phyloP scores from a whole-genome alignment of 1,140 invertebrate species.

The Bombus waltoni region DNA sequence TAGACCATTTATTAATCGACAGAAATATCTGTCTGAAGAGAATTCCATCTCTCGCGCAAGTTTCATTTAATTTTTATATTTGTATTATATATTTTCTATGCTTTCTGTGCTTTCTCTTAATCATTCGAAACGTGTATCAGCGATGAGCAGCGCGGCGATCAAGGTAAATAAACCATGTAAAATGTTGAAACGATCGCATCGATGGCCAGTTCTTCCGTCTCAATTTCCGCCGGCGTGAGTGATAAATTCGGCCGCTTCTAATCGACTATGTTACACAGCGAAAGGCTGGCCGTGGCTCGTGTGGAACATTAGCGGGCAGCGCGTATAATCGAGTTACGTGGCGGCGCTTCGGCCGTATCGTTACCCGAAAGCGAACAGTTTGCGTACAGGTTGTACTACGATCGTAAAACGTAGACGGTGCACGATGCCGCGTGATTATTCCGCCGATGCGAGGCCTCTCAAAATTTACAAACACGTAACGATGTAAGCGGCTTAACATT shows the following conservation, averaged over 20 bases:
- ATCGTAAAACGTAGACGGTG: constrained; percentile 26
- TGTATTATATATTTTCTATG: too few species aligned
- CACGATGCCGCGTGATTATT: constrained; percentile 48
- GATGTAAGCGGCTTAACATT: constrained; percentile 58
- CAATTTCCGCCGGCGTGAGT: constrained; percentile 6
- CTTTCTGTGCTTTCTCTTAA: too few species aligned
- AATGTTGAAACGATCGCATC: too few species aligned
- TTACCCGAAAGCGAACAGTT: constrained; percentile 39
- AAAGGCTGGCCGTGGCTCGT: neutral
- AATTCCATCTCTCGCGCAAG: too few species aligned
- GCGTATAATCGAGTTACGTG: constrained; percentile 41
- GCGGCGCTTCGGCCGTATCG: constrained; percentile 22
- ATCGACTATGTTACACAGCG: neutral
- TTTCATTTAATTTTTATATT: too few species aligned
- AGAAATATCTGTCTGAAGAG: too few species aligned
- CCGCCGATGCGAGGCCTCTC: constrained; percentile 55
- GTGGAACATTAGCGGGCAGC: constrained; percentile 15
- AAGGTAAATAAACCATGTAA: too few species aligned
- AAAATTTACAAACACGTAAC: constrained; percentile 67
- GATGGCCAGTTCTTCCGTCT: neutral
- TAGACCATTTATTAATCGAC: too few species aligned
- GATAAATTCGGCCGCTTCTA: constrained; percentile 24
- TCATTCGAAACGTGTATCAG: too few species aligned
- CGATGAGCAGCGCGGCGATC: too few species aligned
- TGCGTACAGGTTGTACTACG: constrained; percentile 28